phyloP scores from a whole-genome alignment of 2,113 vertebrate species.

The Labrus mixtus region DNA sequence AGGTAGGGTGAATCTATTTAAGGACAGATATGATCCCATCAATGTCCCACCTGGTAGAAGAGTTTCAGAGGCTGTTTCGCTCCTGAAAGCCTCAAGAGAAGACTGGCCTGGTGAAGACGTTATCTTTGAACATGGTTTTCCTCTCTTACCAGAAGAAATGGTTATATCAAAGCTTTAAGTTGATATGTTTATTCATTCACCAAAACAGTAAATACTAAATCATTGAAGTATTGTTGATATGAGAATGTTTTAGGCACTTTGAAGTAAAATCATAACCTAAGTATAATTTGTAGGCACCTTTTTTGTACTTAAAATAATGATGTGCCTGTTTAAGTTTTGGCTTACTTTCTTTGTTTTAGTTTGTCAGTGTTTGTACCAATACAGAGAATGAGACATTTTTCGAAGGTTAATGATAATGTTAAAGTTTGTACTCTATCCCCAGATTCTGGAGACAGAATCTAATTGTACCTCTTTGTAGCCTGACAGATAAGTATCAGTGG shows the following conservation, averaged over 20 bases:
- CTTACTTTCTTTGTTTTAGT: not conserved
- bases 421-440: slow-evolving; percentile 58
- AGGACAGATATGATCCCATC: not conserved
- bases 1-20: slow-evolving; percentile 78
- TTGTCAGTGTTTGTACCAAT: not conserved
- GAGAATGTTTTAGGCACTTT: not conserved
- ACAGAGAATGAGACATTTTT: not conserved
- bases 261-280: not conserved
- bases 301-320: not conserved
- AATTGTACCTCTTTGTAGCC: slow-evolving; percentile 45
- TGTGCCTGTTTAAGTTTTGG: not conserved
- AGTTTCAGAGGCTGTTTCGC: not conserved
- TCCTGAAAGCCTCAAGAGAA: not conserved
- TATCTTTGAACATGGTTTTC: no score
- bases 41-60: not conserved
- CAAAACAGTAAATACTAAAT: not conserved
- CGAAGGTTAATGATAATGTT: slow-evolving; percentile 24
- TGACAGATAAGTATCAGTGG: slow-evolving; percentile 69
- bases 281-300: not conserved
- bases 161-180: no score
- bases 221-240: not conserved
- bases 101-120: not conserved
- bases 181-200: not conserved
- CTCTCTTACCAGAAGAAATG: no score
- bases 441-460: slow-evolving; percentile 62